Evolutionary conservation across 2,888 invertebrate species (phyloP).

Genomic region (Trichopoda pennipes): DNA sequence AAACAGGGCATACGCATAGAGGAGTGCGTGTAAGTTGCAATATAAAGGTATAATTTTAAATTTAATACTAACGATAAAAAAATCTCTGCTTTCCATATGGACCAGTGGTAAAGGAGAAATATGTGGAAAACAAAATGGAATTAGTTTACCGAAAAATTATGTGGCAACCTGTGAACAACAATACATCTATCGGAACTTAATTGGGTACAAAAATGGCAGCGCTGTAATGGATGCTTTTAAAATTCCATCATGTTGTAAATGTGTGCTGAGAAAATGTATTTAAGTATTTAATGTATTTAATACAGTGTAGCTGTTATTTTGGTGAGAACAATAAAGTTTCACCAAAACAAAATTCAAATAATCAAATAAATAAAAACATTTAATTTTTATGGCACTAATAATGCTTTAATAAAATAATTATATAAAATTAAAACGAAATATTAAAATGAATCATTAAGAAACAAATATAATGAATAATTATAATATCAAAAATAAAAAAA

Average conservation of each 20-base stretch:
- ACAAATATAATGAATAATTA: no score
- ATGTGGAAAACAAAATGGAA: conserved; percentile 78
- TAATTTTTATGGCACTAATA: no score
- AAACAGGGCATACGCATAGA: conserved; percentile 88
- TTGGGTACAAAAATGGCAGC: conserved; percentile 81
- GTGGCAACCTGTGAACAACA: conserved; percentile 83
- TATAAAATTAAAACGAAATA: no score
- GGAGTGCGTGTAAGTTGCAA: conserved; percentile 85
- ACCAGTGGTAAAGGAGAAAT: conserved; percentile 79
- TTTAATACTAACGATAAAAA: not conserved
- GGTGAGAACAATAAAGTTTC: no score
- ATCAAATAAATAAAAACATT: no score
- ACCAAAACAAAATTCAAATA: no score
- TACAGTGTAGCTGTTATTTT: no score
- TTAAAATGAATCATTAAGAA: no score
- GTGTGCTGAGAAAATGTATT: conserved; percentile 82
- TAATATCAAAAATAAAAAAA: no score
- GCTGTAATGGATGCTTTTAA: conserved; percentile 82
- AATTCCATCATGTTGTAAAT: conserved; percentile 89
- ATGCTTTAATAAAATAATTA: no score
- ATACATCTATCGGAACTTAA: conserved; percentile 82
- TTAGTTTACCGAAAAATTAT: conserved; percentile 71
- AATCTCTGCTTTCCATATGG: conserved; percentile 36
- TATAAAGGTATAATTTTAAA: not conserved
- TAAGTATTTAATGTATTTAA: no score